Evolutionary conservation across 2,797 vertebrate genomes (phyloP).

Genomic region (Ceyx erithaca): DNA sequence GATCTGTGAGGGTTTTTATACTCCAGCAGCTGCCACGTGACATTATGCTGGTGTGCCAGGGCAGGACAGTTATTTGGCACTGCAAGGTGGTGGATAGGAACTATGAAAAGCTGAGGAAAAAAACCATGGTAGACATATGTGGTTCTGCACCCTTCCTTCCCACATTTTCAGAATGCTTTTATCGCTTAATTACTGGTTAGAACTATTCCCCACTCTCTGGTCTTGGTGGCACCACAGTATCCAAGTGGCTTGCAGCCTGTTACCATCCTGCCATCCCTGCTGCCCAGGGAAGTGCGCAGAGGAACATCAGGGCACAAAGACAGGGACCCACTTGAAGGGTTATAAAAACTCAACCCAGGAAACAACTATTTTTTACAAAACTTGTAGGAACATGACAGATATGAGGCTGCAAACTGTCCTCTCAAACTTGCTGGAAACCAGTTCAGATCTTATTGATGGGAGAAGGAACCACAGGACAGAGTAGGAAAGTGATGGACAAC

Average conservation of each 20-base stretch:
- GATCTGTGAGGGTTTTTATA: background rate
- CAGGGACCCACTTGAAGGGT: background rate
- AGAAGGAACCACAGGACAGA: background rate
- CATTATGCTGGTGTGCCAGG: background rate
- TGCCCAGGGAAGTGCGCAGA: background rate
- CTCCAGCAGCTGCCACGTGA: background rate
- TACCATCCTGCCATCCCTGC: background rate
- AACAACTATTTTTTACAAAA: background rate
- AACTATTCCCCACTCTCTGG: background rate
- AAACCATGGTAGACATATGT: accelerated
- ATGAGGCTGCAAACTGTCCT: background rate
- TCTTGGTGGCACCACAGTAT: background rate
- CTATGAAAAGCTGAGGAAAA: background rate
- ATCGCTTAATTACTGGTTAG: background rate
- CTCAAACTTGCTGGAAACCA: background rate
- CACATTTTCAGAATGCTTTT: background rate
- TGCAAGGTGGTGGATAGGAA: background rate
- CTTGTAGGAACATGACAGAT: background rate
- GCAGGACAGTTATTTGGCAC: background rate
- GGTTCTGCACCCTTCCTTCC: background rate
- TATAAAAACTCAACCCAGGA: background rate
- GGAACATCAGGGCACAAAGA: background rate
- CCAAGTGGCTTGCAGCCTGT: accelerated
- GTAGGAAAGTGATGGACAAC: background rate
- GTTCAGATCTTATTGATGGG: background rate